Conservation (phyloP, 2,113 vertebrate species). For the Notiomystis cincta region DNA sequence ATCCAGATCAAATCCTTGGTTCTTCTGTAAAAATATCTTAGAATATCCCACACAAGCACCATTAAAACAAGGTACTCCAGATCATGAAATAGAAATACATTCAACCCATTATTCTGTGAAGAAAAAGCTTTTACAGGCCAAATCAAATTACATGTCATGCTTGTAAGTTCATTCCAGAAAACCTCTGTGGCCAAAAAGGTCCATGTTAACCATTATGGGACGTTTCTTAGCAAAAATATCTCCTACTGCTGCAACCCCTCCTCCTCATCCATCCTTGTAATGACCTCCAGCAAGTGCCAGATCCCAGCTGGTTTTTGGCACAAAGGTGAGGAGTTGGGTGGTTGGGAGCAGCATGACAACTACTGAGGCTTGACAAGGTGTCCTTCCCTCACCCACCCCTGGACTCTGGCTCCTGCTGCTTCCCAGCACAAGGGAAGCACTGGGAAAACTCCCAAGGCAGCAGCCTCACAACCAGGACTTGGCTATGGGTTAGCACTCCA, state of each 20-base stretch:
- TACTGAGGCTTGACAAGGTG: neutral
- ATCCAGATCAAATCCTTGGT: neutral
- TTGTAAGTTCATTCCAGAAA: slow-evolving; percentile 12
- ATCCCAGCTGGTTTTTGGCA: neutral
- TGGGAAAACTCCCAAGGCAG: fast-evolving
- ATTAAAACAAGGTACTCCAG: neutral
- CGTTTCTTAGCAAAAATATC: neutral
- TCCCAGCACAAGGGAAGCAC: neutral
- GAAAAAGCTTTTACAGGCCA: neutral
- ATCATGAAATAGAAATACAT: neutral
- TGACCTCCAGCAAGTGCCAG: neutral
- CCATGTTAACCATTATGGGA: neutral
- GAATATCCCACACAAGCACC: neutral
- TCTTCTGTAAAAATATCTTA: neutral
- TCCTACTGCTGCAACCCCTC: neutral
- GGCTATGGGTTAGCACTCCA: neutral
- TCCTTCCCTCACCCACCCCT: fast-evolving
- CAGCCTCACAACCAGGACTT: neutral
- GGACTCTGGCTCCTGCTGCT: fast-evolving
- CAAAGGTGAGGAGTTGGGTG: neutral
- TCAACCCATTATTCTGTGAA: neutral
- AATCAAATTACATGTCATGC: neutral
- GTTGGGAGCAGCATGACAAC: neutral
- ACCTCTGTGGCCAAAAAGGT: neutral
- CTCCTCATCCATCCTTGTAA: neutral